phyloP scores from a whole-genome alignment of 2,113 vertebrate genomes.

The Hypocryptadius cinnamomeus region DNA sequence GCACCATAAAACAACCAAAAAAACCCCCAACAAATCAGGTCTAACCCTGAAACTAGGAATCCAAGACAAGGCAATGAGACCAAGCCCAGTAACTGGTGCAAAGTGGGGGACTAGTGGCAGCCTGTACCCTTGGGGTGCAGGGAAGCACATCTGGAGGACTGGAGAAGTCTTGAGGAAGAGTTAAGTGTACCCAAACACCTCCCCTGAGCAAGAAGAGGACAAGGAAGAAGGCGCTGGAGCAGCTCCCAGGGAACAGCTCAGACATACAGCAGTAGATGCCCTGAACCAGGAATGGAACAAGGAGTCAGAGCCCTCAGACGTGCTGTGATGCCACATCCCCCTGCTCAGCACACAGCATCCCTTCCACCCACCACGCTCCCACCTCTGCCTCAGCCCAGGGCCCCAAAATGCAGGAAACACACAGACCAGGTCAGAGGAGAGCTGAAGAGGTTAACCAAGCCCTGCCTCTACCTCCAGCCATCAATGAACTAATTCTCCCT shows the following conservation, averaged over 20 bases:
- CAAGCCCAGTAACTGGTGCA: rapidly evolving
- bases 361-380: rapidly evolving
- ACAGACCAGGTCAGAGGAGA: neutral
- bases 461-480: neutral
- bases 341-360: neutral
- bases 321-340: neutral
- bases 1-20: neutral
- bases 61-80: rapidly evolving
- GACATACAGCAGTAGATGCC: neutral
- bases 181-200: neutral
- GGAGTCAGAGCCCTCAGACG: neutral
- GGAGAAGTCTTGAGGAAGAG: neutral
- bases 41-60: neutral
- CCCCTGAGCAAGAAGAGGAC: neutral
- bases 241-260: neutral
- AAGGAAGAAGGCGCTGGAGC: neutral
- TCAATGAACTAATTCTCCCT: neutral
- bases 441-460: neutral
- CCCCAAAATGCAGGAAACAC: neutral
- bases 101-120: neutral
- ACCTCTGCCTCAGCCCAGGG: neutral
- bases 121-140: rapidly evolving
- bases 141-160: neutral
- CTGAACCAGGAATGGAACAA: neutral
- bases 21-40: neutral